Evolutionary conservation across 1,140 invertebrate genomes (phyloP).

Genomic region (Lycorma delicatula): DNA sequence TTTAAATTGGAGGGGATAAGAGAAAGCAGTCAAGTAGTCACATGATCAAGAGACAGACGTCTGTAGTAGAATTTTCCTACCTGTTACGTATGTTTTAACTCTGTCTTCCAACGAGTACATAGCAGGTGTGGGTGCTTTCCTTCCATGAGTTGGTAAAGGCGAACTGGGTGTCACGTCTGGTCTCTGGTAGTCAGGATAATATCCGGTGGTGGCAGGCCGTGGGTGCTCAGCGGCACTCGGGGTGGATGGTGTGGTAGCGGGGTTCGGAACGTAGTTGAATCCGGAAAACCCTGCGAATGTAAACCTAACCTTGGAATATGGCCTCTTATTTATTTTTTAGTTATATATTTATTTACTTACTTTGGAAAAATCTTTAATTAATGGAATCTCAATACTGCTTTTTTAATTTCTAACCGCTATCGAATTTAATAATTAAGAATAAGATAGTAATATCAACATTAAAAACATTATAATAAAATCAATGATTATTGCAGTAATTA

Average conservation of each 20-base stretch:
- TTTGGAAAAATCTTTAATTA: too few relatives aligned
- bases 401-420: background rate
- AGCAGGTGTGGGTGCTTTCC: too few relatives aligned
- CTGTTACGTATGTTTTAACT: constrained; percentile 27
- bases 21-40: too few relatives aligned
- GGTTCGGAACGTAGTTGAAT: constrained; percentile 36
- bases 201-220: constrained; percentile 13
- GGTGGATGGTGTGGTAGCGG: constrained; percentile 27
- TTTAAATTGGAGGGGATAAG: too few relatives aligned
- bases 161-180: constrained; percentile 1
- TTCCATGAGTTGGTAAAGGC: too few relatives aligned
- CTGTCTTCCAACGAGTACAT: constrained; percentile 21
- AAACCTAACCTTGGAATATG: too few relatives aligned
- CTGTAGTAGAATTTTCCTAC: constrained; percentile 9
- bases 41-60: too few relatives aligned
- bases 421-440: background rate
- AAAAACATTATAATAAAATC: background rate
- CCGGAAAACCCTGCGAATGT: constrained; percentile 36
- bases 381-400: background rate
- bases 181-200: constrained; percentile 12
- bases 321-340: too few relatives aligned
- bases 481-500: too few relatives aligned
- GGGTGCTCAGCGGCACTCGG: constrained; percentile 27
- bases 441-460: background rate
- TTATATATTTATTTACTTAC: too few relatives aligned